Conservation (phyloP, 2,113 vertebrate genomes). For the Xiphias gladius region DNA sequence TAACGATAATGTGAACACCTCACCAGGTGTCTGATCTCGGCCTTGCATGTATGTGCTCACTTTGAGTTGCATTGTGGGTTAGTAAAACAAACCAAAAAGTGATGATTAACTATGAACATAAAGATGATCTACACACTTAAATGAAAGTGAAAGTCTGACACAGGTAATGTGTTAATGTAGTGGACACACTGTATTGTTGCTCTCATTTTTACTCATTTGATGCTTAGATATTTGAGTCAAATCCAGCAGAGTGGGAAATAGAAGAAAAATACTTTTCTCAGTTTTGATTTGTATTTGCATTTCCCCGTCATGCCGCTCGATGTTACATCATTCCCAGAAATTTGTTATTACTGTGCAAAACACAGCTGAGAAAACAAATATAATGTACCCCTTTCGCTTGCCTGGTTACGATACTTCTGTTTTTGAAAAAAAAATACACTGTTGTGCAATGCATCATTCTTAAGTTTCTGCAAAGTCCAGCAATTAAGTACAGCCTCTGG, state of each 20-base stretch:
- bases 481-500: slow-evolving; percentile 11
- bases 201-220: background rate
- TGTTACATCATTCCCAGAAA: no score
- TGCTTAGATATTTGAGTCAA: background rate
- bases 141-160: background rate
- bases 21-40: no score
- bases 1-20: no score
- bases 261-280: no score
- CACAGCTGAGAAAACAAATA: background rate
- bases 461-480: slow-evolving; percentile 19
- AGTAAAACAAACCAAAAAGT: no score
- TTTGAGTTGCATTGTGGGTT: no score
- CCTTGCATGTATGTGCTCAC: no score
- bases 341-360: background rate
- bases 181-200: background rate
- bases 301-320: no score
- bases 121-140: background rate
- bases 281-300: no score
- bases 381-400: background rate
- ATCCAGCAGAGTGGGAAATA: background rate
- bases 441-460: slow-evolving; percentile 13
- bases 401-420: slow-evolving; percentile 7
- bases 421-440: no score
- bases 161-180: background rate
- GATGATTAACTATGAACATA: background rate